Conservation (phyloP, 92 coral and sea anemone genomes). For the Zoanthus solanderi region DNA sequence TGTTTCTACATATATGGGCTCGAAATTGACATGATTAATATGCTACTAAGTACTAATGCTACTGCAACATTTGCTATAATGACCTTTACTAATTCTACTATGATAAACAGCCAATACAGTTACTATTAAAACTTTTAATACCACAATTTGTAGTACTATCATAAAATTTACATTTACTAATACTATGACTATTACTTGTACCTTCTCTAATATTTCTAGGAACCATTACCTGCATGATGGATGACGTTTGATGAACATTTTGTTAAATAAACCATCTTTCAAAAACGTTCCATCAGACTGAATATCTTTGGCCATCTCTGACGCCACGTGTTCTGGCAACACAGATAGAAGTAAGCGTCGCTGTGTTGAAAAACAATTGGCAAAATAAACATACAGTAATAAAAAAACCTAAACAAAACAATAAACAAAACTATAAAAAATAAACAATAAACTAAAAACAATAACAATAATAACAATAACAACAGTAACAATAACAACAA, state of each 20-base stretch:
- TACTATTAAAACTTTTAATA: neutral
- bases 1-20: too few relatives aligned
- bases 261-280: slow-evolving; percentile 86
- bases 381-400: neutral
- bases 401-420: neutral
- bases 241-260: slow-evolving; percentile 77
- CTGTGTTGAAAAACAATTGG: slow-evolving; percentile 40
- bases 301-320: slow-evolving; percentile 82
- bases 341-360: slow-evolving; percentile 92
- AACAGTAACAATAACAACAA: too few relatives aligned
- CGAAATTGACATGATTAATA: too few relatives aligned
- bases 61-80: neutral
- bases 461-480: too few relatives aligned
- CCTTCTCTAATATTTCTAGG: neutral
- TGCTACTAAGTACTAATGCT: neutral
- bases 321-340: slow-evolving; percentile 90
- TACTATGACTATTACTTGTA: neutral
- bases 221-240: slow-evolving; percentile 85
- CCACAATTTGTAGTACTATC: neutral
- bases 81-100: neutral
- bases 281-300: slow-evolving; percentile 78
- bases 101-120: neutral
- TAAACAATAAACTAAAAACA: too few relatives aligned
- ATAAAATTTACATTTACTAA: neutral
- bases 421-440: neutral